A percentile compares a stretch with the other conserved stretches of the same genome.
phyloP scores from a whole-genome alignment of 2,113 vertebrate genomes.

The Brevimyrus niger region DNA sequence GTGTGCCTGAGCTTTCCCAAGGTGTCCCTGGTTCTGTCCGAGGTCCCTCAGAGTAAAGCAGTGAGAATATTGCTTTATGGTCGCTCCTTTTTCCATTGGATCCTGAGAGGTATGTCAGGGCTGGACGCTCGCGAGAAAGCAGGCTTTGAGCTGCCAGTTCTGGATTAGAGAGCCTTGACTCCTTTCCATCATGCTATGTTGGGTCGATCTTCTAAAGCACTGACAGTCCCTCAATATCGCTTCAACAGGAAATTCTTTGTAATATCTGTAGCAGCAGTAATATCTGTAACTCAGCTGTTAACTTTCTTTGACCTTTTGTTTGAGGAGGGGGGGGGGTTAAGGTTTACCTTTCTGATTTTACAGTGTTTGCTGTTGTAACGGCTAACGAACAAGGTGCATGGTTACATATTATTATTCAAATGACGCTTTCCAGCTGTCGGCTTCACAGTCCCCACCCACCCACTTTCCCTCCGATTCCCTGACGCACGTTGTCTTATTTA shows the following conservation, averaged over 20 bases:
- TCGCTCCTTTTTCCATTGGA: background rate
- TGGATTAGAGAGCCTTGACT: background rate
- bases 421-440: background rate
- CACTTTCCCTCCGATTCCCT: background rate
- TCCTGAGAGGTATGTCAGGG: background rate
- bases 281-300: background rate
- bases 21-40: background rate
- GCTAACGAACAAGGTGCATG: background rate
- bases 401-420: slow-evolving; percentile 1
- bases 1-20: background rate
- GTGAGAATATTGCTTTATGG: background rate
- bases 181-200: background rate
- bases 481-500: background rate
- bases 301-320: background rate
- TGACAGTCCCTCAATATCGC: background rate
- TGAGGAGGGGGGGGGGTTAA: background rate
- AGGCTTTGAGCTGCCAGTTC: background rate
- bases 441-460: background rate
- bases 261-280: background rate
- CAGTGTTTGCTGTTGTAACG: background rate
- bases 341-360: slow-evolving; percentile 2
- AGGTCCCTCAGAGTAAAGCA: background rate
- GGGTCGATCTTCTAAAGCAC: background rate
- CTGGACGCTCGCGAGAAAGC: background rate
- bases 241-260: background rate